Conservation (phyloP, 2,888 invertebrate species). For the Arrhopalites spinosus region DNA sequence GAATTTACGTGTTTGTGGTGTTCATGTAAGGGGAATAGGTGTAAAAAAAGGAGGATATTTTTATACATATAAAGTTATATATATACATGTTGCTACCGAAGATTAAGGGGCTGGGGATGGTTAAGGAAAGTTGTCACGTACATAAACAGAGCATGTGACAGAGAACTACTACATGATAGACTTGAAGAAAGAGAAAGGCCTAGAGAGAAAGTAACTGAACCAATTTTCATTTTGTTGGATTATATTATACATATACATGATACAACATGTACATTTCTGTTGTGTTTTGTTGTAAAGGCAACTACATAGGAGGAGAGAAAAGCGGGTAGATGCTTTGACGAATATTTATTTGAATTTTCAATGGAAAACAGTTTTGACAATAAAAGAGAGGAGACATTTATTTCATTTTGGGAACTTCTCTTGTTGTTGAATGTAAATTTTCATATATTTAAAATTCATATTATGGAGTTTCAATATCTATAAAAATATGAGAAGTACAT, state of each 20-base stretch:
- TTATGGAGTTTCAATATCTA: no score
- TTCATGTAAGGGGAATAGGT: no score
- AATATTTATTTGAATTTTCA: background rate
- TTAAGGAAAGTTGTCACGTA: constrained; percentile 26
- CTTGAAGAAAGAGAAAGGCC: no score
- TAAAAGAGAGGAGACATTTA: background rate
- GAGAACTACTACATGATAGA: background rate
- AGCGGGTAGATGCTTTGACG: background rate
- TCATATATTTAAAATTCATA: no score
- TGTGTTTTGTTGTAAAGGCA: no score
- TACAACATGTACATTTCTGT: no score
- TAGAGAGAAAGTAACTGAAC: background rate
- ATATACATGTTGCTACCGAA: no score
- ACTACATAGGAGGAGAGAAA: no score
- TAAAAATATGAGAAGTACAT: no score
- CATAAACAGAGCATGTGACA: constrained; percentile 10
- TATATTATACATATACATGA: no score
- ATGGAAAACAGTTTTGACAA: background rate
- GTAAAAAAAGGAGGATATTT: background rate
- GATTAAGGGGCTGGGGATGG: constrained; percentile 2
- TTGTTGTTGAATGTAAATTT: background rate
- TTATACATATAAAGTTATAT: no score
- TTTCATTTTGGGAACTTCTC: background rate
- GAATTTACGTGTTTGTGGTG: no score
- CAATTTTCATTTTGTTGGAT: background rate